These are phyloP conservation scores for Pelagia noctiluca DNA, from an alignment of 30 jellyfish, hydroid and myxozoan genomes.

Conservation along the genomic window DNA sequence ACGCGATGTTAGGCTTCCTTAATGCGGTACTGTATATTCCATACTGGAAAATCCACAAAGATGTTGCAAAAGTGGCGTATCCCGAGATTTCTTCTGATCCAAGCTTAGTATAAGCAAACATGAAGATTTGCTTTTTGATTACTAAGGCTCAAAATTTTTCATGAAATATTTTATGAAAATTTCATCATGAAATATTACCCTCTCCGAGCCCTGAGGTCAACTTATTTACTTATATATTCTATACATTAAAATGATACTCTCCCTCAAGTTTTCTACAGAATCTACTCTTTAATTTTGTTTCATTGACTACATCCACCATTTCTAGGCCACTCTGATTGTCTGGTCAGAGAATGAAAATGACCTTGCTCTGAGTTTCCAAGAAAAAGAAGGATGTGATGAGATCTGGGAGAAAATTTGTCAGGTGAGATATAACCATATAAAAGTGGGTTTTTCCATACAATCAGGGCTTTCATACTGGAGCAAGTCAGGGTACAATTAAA, in stretches of 20 bases:
- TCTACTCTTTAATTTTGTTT: background rate
- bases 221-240: background rate
- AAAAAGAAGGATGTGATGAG: slow-evolving; percentile 96
- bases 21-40: too few species aligned
- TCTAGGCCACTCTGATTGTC: slow-evolving; percentile 89
- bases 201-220: background rate
- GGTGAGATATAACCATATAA: slow-evolving; percentile 41
- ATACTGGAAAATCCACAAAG: too few species aligned
- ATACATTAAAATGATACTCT: background rate
- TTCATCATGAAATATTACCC: background rate
- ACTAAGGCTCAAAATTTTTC: too few species aligned
- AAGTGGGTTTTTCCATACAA: background rate
- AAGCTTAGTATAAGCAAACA: too few species aligned
- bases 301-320: too few species aligned
- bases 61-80: too few species aligned
- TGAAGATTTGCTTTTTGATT: too few species aligned
- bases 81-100: too few species aligned
- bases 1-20: too few species aligned
- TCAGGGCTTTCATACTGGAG: background rate
- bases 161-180: too few species aligned
- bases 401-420: slow-evolving; percentile 98
- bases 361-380: slow-evolving; percentile 97
- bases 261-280: background rate
- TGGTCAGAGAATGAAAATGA: slow-evolving; percentile 97
- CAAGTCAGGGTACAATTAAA: background rate